These are phyloP conservation scores for Chlamydotis undulata DNA, from an alignment of 2,113 vertebrate species.

Conservation along the genomic window DNA sequence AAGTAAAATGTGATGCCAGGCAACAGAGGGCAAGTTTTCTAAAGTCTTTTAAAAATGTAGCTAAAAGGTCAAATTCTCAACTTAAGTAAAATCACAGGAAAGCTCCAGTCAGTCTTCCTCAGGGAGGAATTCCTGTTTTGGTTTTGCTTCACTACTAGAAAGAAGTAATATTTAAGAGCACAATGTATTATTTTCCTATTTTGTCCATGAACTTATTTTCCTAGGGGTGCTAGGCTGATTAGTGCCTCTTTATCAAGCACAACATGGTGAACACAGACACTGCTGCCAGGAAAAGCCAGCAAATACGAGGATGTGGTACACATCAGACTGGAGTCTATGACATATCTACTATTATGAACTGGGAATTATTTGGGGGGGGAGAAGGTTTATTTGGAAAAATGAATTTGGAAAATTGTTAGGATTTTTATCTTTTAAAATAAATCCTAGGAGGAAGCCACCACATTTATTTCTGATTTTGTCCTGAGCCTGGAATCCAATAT, in stretches of 20 bases:
- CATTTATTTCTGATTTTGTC: neutral
- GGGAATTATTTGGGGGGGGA: neutral
- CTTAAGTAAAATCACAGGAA: neutral
- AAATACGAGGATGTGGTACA: neutral
- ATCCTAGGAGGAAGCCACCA: neutral
- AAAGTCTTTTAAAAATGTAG: neutral
- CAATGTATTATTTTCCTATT: neutral
- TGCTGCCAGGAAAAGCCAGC: neutral
- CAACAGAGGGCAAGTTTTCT: neutral
- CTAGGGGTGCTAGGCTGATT: rapidly evolving
- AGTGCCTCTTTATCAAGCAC: neutral
- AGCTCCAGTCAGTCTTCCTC: neutral
- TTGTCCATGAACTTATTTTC: neutral
- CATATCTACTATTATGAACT: rapidly evolving
- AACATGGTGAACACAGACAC: neutral
- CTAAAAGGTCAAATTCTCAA: neutral
- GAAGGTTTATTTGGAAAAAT: neutral
- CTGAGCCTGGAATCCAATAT: neutral
- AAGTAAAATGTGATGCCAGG: neutral
- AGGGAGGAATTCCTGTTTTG: neutral
- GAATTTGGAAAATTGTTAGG: neutral
- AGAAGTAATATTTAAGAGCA: neutral
- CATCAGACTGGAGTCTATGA: neutral
- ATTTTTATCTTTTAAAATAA: neutral
- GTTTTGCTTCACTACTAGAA: neutral